These are phyloP conservation scores for Phoxinus dragarum DNA, from an alignment of 2,797 vertebrate genomes.

Conservation along the genomic window DNA sequence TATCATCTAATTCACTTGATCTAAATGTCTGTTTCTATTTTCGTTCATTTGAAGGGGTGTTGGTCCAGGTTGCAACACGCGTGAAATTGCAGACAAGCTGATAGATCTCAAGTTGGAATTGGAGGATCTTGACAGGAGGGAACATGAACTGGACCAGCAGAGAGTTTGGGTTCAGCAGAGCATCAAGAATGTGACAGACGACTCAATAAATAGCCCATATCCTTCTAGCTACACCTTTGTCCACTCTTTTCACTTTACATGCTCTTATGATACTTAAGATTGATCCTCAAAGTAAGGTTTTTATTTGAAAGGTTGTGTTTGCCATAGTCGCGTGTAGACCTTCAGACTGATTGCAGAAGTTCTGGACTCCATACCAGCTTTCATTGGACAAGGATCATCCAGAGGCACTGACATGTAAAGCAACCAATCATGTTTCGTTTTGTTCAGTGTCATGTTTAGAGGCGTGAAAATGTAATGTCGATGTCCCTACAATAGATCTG, in stretches of 20 bases:
- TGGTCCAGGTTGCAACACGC: constrained; percentile 96
- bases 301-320: neutral
- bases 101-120: constrained; percentile 97
- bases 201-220: constrained; percentile 98
- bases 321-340: neutral
- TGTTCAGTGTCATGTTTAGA: neutral
- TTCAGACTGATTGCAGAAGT: neutral
- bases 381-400: neutral
- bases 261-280: neutral
- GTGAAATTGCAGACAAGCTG: constrained; percentile 97
- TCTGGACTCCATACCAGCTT: neutral
- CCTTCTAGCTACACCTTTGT: constrained; percentile 75
- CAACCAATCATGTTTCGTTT: neutral
- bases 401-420: neutral
- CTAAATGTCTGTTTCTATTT: constrained; percentile 30
- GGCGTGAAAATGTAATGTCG: neutral
- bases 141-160: constrained; percentile 96
- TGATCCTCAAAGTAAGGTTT: neutral
- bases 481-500: neutral
- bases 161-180: constrained; percentile 98
- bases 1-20: constrained; percentile 15
- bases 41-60: constrained; percentile 84
- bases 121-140: constrained; percentile 90
- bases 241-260: neutral
- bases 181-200: constrained; percentile 97